Evolutionary conservation across 2,888 invertebrate genomes (phyloP).

Genomic region (Helleia helle): DNA sequence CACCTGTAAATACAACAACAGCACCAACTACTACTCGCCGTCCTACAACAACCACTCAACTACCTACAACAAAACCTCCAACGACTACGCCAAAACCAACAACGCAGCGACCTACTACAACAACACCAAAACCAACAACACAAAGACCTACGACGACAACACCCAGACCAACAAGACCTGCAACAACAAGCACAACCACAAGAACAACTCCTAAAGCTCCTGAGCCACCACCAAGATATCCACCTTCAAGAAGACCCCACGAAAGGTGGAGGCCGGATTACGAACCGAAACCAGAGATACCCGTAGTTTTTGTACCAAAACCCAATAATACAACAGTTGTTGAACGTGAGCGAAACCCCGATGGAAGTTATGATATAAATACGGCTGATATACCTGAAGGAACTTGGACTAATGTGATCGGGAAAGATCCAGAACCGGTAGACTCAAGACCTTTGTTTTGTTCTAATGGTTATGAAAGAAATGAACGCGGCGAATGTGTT

Average conservation of each 20-base stretch:
- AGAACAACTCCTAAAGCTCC: conserved; percentile 17
- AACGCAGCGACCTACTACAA: conserved; percentile 4
- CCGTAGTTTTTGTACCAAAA: conserved; percentile 23
- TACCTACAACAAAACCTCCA: conserved; percentile 18
- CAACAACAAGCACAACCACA: conserved; percentile 12
- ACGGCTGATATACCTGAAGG: conserved; percentile 37
- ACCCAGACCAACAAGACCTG: conserved; percentile 19
- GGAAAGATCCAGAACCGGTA: conserved; percentile 31
- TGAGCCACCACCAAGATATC: conserved; percentile 24
- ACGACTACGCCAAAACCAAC: conserved; percentile 11
- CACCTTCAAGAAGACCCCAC: conserved; percentile 24
- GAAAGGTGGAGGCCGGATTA: conserved; percentile 18
- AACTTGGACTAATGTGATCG: conserved; percentile 37
- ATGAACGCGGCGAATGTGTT: conserved; percentile 69
- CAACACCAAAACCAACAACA: conserved; percentile 12
- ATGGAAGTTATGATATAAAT: conserved; percentile 33
- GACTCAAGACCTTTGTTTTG: conserved; percentile 51
- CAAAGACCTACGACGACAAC: conserved; percentile 19
- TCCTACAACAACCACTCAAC: conserved; percentile 21
- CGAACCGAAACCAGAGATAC: conserved; percentile 15
- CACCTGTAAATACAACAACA: conserved; percentile 6
- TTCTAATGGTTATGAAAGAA: conserved; percentile 68
- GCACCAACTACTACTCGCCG: conserved; percentile 8
- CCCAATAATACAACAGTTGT: conserved; percentile 26
- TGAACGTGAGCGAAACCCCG: conserved; percentile 30